A percentile compares a stretch with the other conserved stretches of the same genome.
Evolutionary conservation across 2,797 vertebrate species (phyloP).

Genomic region (Muscicapa comitata): DNA sequence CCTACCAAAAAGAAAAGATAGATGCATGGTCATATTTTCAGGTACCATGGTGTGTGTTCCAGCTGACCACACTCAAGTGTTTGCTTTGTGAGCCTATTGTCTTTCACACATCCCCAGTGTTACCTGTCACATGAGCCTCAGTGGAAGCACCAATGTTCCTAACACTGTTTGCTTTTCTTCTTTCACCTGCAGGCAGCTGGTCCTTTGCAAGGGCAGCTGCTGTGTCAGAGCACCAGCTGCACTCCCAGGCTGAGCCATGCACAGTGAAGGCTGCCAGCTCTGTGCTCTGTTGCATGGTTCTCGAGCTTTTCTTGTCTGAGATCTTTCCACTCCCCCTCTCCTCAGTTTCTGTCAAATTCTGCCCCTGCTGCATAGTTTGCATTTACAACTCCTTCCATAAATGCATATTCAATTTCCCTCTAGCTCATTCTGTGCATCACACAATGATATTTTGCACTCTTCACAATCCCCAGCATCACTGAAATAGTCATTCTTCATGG

Average conservation of each 20-base stretch:
- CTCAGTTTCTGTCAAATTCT: background rate
- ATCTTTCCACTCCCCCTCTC: background rate
- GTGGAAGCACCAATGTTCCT: background rate
- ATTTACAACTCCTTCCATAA: background rate
- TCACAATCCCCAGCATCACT: background rate
- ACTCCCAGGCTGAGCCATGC: rapidly evolving
- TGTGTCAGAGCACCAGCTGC: background rate
- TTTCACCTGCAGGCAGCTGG: background rate
- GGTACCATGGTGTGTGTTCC: background rate
- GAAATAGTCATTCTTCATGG: background rate
- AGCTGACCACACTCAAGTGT: background rate
- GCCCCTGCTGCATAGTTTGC: background rate
- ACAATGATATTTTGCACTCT: background rate
- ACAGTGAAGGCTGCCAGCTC: rapidly evolving
- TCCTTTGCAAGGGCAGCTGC: background rate
- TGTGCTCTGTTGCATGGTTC: background rate
- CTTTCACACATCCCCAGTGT: background rate
- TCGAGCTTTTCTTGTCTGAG: background rate
- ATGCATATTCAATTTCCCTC: background rate
- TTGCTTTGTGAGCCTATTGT: background rate
- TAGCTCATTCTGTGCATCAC: background rate
- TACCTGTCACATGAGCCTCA: rapidly evolving
- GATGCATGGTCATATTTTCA: background rate
- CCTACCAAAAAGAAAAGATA: background rate
- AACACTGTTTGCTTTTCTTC: background rate